phyloP scores from a whole-genome alignment of 2,113 vertebrate genomes.

The Catharus bicknelli region DNA sequence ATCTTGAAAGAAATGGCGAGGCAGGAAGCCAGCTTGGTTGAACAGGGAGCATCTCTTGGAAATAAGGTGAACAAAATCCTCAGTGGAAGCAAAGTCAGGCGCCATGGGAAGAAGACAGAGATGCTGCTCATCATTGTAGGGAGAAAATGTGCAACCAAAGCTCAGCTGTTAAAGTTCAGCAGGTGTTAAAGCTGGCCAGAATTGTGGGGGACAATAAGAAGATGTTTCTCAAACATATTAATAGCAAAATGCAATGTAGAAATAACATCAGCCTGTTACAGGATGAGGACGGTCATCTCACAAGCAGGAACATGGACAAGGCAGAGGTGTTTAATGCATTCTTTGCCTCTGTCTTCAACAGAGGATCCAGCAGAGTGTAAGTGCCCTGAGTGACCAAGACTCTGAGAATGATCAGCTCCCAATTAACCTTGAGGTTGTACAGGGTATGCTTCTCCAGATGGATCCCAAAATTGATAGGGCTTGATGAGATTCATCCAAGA shows the following conservation, averaged over 20 bases:
- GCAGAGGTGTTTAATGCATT: not conserved
- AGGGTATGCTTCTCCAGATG: not conserved
- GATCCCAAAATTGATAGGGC: not conserved
- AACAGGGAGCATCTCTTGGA: not conserved
- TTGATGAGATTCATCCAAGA: not conserved
- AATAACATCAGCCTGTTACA: not conserved
- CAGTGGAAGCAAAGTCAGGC: not conserved
- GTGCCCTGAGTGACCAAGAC: not conserved
- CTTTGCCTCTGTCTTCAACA: not conserved
- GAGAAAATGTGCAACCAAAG: not conserved
- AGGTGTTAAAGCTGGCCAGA: not conserved
- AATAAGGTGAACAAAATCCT: not conserved
- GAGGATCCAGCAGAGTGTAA: no score
- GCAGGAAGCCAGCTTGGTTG: not conserved
- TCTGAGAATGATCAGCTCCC: not conserved
- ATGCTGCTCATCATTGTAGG: not conserved
- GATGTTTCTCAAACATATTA: not conserved
- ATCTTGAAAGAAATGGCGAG: accelerated
- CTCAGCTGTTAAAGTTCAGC: not conserved
- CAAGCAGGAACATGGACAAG: not conserved
- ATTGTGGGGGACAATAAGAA: not conserved
- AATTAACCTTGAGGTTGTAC: not conserved
- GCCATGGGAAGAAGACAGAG: not conserved
- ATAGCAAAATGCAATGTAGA: not conserved
- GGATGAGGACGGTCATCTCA: not conserved